phyloP scores from a whole-genome alignment of 2,113 vertebrate species.

The Tyrannus savana region DNA sequence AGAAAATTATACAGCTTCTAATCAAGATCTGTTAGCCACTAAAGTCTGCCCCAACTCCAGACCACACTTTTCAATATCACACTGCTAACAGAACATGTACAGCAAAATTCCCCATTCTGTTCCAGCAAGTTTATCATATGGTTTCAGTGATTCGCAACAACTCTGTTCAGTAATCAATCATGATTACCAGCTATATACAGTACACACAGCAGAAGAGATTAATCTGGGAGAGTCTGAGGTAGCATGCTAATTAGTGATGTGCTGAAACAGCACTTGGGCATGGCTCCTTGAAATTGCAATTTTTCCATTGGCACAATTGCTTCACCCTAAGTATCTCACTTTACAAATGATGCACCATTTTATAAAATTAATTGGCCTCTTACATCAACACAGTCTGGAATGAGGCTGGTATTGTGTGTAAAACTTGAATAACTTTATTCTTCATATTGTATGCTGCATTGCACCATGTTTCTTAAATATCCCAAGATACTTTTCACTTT shows the following conservation, averaged over 20 bases:
- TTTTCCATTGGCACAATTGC: background rate
- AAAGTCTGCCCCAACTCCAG: conserved; percentile 34
- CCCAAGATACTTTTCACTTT: background rate
- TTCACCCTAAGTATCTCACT: background rate
- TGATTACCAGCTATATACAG: conserved; percentile 57
- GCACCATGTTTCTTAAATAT: background rate
- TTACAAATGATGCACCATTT: conserved; percentile 10
- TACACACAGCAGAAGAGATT: conserved; percentile 71
- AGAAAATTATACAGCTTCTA: background rate
- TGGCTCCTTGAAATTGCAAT: conserved; percentile 38
- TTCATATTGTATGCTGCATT: background rate
- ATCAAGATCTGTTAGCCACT: background rate
- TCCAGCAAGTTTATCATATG: conserved; percentile 9
- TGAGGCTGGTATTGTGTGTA: background rate
- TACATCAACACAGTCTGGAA: background rate
- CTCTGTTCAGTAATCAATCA: conserved; percentile 68
- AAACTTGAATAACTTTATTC: background rate
- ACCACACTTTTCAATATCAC: background rate
- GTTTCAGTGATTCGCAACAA: conserved; percentile 28
- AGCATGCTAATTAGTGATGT: conserved; percentile 70
- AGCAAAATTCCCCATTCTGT: background rate
- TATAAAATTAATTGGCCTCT: conserved; percentile 25
- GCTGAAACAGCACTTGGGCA: conserved; percentile 62
- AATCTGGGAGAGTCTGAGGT: conserved; percentile 61
- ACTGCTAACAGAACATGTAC: background rate